Conservation (phyloP, 1,140 invertebrate genomes). For the Elysia chlorotica region DNA sequence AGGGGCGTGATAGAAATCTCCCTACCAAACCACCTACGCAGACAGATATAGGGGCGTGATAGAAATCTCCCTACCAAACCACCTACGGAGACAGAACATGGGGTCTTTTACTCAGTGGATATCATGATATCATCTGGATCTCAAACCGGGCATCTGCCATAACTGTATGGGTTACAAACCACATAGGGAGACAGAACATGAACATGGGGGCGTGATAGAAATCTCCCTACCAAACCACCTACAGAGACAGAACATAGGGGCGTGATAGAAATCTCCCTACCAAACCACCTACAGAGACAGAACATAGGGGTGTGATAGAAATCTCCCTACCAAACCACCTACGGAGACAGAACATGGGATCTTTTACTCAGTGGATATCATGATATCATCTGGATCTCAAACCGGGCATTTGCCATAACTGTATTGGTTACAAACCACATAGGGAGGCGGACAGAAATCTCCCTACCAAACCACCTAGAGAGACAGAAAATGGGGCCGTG, state of each 20-base stretch:
- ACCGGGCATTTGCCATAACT: too few species aligned
- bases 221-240: not conserved
- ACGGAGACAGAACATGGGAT: not conserved
- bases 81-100: not conserved
- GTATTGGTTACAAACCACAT: conserved; percentile 98
- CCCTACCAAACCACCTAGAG: not conserved
- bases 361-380: too few species aligned
- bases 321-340: too few species aligned
- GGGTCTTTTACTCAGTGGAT: too few species aligned
- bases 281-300: not conserved
- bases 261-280: not conserved
- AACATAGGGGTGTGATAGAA: not conserved
- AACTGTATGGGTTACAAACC: too few species aligned
- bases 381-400: too few species aligned
- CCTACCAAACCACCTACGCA: not conserved
- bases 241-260: not conserved
- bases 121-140: too few species aligned
- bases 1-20: not conserved
- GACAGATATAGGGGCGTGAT: not conserved
- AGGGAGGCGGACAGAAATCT: not conserved
- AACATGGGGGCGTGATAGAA: not conserved
- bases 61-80: not conserved
- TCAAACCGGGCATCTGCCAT: too few species aligned
- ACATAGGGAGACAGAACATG: conserved; percentile 68
- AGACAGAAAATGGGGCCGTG: not conserved